A percentile compares a stretch with the other conserved stretches of the same genome.
Conservation (phyloP, 2,888 invertebrate species). For the Machimus atricapillus region DNA sequence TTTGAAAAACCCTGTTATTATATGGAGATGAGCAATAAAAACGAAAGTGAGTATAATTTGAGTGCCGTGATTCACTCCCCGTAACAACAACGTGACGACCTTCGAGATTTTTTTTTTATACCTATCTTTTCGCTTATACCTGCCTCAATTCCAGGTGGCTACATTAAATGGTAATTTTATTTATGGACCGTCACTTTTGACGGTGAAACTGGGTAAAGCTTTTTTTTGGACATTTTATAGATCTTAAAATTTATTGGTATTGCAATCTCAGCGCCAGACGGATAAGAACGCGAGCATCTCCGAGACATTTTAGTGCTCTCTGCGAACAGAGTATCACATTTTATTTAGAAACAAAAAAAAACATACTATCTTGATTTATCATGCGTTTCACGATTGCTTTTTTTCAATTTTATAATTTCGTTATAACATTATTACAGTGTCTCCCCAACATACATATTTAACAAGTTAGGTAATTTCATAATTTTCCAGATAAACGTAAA, state of each 20-base stretch:
- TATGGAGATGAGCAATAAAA: background rate
- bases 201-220: background rate
- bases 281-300: background rate
- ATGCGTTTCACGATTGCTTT: background rate
- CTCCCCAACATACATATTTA: too few relatives aligned
- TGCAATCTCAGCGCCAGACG: background rate
- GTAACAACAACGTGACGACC: background rate
- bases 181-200: background rate
- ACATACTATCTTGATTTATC: background rate
- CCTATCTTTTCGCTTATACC: background rate
- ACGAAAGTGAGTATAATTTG: conserved; percentile 5
- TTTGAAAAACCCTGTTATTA: conserved; percentile 4
- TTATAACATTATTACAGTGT: background rate
- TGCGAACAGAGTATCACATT: background rate
- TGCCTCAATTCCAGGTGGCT: background rate
- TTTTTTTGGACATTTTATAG: background rate
- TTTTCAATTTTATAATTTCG: background rate
- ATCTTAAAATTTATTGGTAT: background rate
- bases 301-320: background rate
- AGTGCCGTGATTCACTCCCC: background rate
- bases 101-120: background rate
- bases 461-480: too few relatives aligned
- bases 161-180: background rate
- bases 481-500: too few relatives aligned
- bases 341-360: background rate